Evolutionary conservation across 1,140 invertebrate species (phyloP).

Genomic region (Condylostylus longicornis): DNA sequence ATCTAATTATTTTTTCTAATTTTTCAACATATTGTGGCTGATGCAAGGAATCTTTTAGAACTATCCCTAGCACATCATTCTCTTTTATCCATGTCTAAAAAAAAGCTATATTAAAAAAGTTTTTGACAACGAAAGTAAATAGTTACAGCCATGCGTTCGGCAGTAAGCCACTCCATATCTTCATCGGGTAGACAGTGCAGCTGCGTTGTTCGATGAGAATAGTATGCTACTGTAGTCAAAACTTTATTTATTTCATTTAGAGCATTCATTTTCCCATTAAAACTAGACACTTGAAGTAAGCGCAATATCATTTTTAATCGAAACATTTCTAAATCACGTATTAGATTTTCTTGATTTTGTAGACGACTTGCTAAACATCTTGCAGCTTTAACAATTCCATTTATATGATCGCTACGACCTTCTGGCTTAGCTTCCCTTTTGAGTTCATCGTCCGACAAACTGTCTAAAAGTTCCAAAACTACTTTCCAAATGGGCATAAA

Average conservation of each 20-base stretch:
- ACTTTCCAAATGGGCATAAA: conserved; percentile 89
- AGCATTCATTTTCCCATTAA: conserved; percentile 98
- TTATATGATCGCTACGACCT: conserved; percentile 84
- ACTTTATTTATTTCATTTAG: conserved; percentile 98
- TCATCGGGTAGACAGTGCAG: conserved; percentile 35
- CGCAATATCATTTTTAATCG: conserved; percentile 91
- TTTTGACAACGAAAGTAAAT: conserved; percentile 5
- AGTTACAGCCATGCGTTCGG: conserved; percentile 81
- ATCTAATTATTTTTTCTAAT: conserved; percentile 90
- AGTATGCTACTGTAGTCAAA: conserved; percentile 77
- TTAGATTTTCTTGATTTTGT: conserved; percentile 65
- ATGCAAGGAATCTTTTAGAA: conserved; percentile 87
- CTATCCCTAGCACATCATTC: conserved; percentile 89
- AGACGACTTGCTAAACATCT: conserved; percentile 72
- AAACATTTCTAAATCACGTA: conserved; percentile 86
- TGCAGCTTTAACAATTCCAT: conserved; percentile 74
- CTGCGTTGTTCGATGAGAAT: conserved; percentile 53
- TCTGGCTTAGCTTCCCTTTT: conserved; percentile 95
- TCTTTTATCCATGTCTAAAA: conserved; percentile 89
- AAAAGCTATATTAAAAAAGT: conserved; percentile 3
- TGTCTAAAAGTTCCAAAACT: conserved; percentile 79
- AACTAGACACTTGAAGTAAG: conserved; percentile 90
- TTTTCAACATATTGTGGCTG: conserved; percentile 97
- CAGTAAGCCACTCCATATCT: conserved; percentile 88
- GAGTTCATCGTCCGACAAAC: conserved; percentile 90